Evolutionary conservation across 2,797 vertebrate genomes (phyloP).

Genomic region (Cirrhinus molitorella): DNA sequence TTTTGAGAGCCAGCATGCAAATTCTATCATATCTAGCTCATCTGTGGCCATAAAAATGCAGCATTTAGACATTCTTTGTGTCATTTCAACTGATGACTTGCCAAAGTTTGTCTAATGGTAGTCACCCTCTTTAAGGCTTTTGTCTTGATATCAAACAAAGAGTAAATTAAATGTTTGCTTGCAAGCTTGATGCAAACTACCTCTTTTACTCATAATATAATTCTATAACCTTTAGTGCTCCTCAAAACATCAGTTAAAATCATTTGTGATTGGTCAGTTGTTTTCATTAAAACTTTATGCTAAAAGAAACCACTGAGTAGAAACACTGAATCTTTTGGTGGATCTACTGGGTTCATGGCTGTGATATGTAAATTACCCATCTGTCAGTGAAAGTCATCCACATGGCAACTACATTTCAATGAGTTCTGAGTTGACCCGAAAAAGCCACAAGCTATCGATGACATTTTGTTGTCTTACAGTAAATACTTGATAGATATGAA

Average conservation of each 20-base stretch:
- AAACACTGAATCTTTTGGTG: slow-evolving; percentile 29
- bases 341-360: not conserved
- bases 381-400: slow-evolving; percentile 30
- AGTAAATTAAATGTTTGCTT: not conserved
- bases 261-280: not conserved
- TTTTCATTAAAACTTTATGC: not conserved
- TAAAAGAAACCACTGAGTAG: not conserved
- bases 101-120: not conserved
- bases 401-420: slow-evolving; percentile 6
- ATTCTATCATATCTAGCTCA: not conserved
- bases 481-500: not conserved
- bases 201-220: not conserved
- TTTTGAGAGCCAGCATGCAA: not conserved
- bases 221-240: not conserved
- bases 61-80: not conserved
- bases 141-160: not conserved
- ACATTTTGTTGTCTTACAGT: not conserved
- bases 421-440: slow-evolving; percentile 4
- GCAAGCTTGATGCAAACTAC: not conserved
- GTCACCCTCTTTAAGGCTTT: not conserved
- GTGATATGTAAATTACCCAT: slow-evolving; percentile 35
- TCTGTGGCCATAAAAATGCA: not conserved
- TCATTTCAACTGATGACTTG: not conserved
- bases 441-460: not conserved
- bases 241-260: not conserved